phyloP scores from a whole-genome alignment of 2,797 vertebrate genomes.

The Mormyrops attenuatus region DNA sequence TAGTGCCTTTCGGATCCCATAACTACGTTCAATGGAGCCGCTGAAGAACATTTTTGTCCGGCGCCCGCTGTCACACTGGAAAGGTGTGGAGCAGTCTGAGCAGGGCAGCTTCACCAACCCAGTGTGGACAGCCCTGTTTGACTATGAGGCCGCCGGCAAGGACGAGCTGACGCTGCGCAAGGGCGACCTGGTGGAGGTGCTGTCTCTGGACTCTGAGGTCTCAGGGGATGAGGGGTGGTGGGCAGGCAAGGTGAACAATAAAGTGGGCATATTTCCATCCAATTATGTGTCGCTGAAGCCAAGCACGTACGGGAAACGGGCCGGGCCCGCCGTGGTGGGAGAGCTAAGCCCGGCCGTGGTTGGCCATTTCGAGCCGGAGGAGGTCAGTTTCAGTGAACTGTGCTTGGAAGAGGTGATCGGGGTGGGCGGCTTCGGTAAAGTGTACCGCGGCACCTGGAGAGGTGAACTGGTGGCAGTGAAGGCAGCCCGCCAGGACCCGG shows the following conservation, averaged over 20 bases:
- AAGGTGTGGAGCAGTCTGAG: slow-evolving; percentile 61
- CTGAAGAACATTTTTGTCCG: slow-evolving; percentile 74
- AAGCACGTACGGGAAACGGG: slow-evolving; percentile 56
- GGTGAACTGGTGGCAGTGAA: slow-evolving; percentile 78
- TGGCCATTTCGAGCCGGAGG: slow-evolving; percentile 58
- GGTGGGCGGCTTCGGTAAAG: slow-evolving; percentile 82
- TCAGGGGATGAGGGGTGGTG: slow-evolving; percentile 88
- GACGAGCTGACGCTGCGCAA: slow-evolving; percentile 82
- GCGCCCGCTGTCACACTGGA: slow-evolving; percentile 57
- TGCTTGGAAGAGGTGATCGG: slow-evolving; percentile 82
- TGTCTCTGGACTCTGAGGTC: slow-evolving; percentile 81
- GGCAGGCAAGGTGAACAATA: slow-evolving; percentile 83
- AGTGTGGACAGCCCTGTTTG: slow-evolving; percentile 79
- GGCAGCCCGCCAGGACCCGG: slow-evolving; percentile 79
- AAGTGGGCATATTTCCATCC: slow-evolving; percentile 84
- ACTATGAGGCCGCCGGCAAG: slow-evolving; percentile 78
- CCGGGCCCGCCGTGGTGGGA: slow-evolving; percentile 15
- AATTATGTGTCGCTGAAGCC: slow-evolving; percentile 80
- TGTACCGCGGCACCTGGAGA: slow-evolving; percentile 80
- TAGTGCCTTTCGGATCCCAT: background rate
- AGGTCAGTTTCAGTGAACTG: slow-evolving; percentile 76
- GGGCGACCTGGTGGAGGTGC: slow-evolving; percentile 80
- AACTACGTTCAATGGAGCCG: slow-evolving; percentile 67
- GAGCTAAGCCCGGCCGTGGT: slow-evolving; percentile 43
- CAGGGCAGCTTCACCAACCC: slow-evolving; percentile 75